phyloP scores from a whole-genome alignment of 2,797 vertebrate species.

The Hemibagrus guttatus region DNA sequence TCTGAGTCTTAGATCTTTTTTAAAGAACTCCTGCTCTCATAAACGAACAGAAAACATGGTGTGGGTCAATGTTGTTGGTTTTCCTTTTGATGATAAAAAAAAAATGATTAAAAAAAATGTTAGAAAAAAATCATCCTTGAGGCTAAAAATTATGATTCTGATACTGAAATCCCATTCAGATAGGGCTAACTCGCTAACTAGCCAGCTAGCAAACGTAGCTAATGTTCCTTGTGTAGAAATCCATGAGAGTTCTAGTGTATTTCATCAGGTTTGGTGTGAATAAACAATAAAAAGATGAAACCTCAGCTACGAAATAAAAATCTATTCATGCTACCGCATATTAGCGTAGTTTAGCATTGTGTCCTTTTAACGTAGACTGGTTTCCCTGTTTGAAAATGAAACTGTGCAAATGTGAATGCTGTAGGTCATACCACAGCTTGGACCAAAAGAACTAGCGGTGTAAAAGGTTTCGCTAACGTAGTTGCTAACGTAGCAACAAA shows the following conservation, averaged over 20 bases:
- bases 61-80: conserved; percentile 2
- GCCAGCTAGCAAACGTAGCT: neutral
- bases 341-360: neutral
- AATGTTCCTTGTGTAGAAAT: neutral
- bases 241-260: neutral
- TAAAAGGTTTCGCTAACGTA: neutral
- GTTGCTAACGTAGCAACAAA: neutral
- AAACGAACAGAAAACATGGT: neutral
- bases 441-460: neutral
- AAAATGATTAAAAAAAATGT: no score
- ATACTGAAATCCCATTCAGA: neutral
- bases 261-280: neutral
- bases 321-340: neutral
- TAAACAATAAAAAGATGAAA: neutral
- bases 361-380: neutral
- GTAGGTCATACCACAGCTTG: neutral
- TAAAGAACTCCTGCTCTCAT: neutral
- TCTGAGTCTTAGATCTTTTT: conserved; percentile 7
- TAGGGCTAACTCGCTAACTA: neutral
- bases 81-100: neutral
- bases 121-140: neutral
- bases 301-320: neutral
- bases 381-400: neutral
- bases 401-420: neutral
- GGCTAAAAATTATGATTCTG: neutral